These are phyloP conservation scores for Trilocha varians DNA, from an alignment of 2,888 invertebrate genomes.

Conservation along the genomic window DNA sequence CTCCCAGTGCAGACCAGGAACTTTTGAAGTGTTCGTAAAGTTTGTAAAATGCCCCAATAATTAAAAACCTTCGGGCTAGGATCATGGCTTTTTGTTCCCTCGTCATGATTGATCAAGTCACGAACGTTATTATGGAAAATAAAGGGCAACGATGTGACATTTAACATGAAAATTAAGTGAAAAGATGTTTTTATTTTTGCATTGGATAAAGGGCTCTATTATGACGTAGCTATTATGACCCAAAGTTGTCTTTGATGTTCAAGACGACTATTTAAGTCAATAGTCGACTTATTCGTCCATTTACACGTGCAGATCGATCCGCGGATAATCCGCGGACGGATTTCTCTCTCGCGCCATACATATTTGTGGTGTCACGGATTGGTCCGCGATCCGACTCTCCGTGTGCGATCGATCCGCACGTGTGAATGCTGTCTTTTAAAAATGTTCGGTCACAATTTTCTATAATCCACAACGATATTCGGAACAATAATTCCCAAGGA, in stretches of 20 bases:
- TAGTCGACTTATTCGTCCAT: too few species aligned
- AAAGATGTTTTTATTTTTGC: constrained; percentile 11
- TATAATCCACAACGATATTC: constrained; percentile 19
- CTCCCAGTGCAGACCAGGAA: constrained; percentile 48
- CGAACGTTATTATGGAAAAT: constrained; percentile 13
- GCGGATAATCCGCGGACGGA: too few species aligned
- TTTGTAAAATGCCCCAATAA: constrained; percentile 60
- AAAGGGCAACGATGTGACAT: constrained; percentile 8
- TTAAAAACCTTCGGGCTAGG: constrained; percentile 45
- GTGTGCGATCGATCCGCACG: constrained; percentile 7
- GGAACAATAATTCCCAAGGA: constrained; percentile 2
- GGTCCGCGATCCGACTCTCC: too few species aligned
- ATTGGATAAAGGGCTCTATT: constrained; percentile 33
- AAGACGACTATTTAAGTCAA: constrained; percentile 32
- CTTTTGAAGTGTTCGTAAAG: constrained; percentile 60
- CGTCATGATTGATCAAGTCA: constrained; percentile 29
- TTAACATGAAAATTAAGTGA: constrained; percentile 12
- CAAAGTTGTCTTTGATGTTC: constrained; percentile 33
- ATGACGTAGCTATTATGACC: constrained; percentile 28
- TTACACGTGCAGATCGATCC: too few species aligned
- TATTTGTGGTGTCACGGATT: not conserved
- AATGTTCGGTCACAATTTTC: constrained; percentile 28
- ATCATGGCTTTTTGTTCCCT: constrained; percentile 31
- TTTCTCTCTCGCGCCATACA: too few species aligned
- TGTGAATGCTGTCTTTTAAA: constrained; percentile 36